These are phyloP conservation scores for Agrotis ipsilon DNA, from an alignment of 2,888 invertebrate genomes.

Conservation along the genomic window DNA sequence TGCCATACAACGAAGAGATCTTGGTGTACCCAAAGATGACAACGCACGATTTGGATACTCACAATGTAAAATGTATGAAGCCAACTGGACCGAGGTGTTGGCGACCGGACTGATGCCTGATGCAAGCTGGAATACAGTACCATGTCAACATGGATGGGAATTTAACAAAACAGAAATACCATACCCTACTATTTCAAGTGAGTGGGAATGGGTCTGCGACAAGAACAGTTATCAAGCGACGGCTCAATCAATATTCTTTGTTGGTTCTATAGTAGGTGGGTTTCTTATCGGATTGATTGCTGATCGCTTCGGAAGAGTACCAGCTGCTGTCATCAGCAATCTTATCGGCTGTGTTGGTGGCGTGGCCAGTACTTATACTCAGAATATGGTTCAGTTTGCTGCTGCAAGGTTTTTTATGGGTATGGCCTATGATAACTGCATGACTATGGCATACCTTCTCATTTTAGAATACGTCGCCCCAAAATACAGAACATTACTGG, in stretches of 20 bases:
- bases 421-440: conserved; percentile 80
- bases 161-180: conserved; percentile 80
- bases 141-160: conserved; percentile 81
- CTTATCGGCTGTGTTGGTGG: conserved; percentile 76
- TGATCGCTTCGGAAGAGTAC: conserved; percentile 79
- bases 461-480: conserved; percentile 80
- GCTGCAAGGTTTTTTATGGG: conserved; percentile 78
- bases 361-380: conserved; percentile 72
- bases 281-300: conserved; percentile 78
- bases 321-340: conserved; percentile 74
- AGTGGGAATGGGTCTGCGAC: conserved; percentile 80
- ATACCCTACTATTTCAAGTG: conserved; percentile 80
- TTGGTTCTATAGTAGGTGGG: conserved; percentile 79
- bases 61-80: conserved; percentile 73
- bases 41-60: conserved; percentile 75
- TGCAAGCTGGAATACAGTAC: conserved; percentile 70
- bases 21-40: conserved; percentile 72
- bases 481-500: conserved; percentile 77
- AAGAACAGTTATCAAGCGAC: conserved; percentile 80
- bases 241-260: conserved; percentile 79
- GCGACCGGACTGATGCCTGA: conserved; percentile 67
- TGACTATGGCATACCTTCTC: conserved; percentile 79
- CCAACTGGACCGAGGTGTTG: conserved; percentile 78
- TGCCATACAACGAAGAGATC: conserved; percentile 67
- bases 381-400: conserved; percentile 74